A percentile compares a stretch with the other conserved stretches of the same genome.
These are phyloP conservation scores for Lichenostomus cassidix DNA, from an alignment of 2,113 vertebrate species.

Conservation along the genomic window DNA sequence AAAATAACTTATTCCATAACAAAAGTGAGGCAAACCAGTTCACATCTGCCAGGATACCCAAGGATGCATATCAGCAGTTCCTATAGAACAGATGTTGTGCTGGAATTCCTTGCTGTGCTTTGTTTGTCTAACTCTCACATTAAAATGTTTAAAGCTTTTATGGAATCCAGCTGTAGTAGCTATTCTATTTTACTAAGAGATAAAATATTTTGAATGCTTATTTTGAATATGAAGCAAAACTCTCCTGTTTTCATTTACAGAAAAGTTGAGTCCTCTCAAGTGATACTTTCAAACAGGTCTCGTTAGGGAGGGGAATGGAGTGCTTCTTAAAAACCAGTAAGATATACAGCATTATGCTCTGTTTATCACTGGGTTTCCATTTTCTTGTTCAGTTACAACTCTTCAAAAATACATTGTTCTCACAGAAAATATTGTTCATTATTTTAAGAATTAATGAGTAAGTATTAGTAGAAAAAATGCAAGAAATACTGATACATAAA, in stretches of 20 bases:
- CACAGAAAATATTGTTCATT: neutral
- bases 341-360: neutral
- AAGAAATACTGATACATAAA: neutral
- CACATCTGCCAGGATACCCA: neutral
- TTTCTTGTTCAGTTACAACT: neutral
- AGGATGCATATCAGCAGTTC: neutral
- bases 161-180: neutral
- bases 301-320: neutral
- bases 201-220: conserved; percentile 34
- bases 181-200: neutral
- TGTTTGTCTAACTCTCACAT: neutral
- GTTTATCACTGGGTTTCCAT: neutral
- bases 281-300: neutral
- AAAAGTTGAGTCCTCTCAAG: neutral
- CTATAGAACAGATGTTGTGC: neutral
- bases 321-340: neutral
- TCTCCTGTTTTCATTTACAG: conserved; percentile 15
- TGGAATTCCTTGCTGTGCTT: neutral
- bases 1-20: neutral
- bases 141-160: neutral
- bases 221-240: conserved; percentile 19
- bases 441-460: neutral
- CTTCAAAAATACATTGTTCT: neutral
- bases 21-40: neutral
- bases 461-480: neutral